phyloP scores from a whole-genome alignment of 2,113 vertebrate genomes.

The Elanus axillaris region DNA sequence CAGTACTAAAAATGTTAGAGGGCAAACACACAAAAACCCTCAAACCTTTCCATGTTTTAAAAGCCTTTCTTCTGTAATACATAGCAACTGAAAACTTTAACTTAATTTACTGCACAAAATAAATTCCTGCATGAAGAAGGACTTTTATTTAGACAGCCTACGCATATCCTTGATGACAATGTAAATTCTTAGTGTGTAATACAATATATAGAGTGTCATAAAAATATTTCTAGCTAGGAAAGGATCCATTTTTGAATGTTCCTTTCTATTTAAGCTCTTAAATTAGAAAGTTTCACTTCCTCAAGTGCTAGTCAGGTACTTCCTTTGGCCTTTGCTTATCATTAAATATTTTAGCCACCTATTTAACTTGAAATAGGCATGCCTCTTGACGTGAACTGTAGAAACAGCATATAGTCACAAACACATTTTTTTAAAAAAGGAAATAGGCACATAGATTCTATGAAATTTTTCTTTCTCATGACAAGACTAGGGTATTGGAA shows the following conservation, averaged over 20 bases:
- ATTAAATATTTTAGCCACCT: background rate
- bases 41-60: background rate
- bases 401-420: background rate
- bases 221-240: background rate
- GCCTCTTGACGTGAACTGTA: background rate
- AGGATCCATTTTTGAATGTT: accelerated
- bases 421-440: background rate
- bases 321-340: background rate
- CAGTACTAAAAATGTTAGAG: background rate
- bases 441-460: background rate
- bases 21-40: background rate
- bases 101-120: background rate
- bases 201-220: background rate
- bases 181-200: background rate
- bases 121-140: background rate
- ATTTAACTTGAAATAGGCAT: background rate
- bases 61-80: background rate
- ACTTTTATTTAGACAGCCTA: background rate
- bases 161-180: background rate
- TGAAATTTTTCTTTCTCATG: background rate
- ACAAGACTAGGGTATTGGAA: background rate
- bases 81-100: background rate
- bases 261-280: background rate
- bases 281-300: background rate
- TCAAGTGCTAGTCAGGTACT: background rate